Percentiles rank a stretch among this genome's conserved stretches.
Conservation (phyloP, 2,797 vertebrate genomes). For the Anolis apletophallus region DNA sequence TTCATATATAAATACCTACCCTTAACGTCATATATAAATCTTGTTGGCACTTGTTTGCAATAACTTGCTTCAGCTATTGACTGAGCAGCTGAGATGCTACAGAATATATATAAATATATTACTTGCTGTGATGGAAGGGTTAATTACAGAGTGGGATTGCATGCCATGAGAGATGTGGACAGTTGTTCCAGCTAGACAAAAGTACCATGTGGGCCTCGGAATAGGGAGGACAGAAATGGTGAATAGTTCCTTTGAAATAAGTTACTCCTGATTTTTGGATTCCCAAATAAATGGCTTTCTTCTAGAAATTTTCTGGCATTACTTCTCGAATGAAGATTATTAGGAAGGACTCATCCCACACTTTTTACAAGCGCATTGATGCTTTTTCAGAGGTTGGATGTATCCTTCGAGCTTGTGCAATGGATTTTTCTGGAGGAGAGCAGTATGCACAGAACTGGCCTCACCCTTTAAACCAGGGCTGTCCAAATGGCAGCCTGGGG, state of each 20-base stretch:
- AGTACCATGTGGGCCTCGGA: not conserved
- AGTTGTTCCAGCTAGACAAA: not conserved
- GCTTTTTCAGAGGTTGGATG: no score
- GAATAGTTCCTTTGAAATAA: not conserved
- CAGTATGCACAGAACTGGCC: no score
- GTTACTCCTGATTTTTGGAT: not conserved
- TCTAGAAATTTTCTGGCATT: not conserved
- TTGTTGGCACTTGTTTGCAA: not conserved
- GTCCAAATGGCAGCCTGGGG: no score
- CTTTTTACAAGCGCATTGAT: no score
- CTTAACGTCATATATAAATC: not conserved
- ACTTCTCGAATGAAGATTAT: no score
- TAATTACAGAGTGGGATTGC: not conserved
- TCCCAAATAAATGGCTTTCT: not conserved
- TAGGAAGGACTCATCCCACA: no score
- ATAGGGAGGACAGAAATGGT: not conserved
- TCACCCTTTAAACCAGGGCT: no score
- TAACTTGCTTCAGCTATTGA: not conserved
- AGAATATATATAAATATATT: slow-evolving; percentile 1
- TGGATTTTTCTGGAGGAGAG: no score
- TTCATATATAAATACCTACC: slow-evolving; percentile 5
- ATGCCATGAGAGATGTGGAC: not conserved
- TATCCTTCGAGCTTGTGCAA: no score
- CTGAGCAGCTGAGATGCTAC: not conserved
- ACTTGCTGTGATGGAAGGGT: not conserved